A percentile compares a stretch with the other conserved stretches of the same genome.
phyloP scores from a whole-genome alignment of 1,140 invertebrate species.

The Drosophila willistoni region DNA sequence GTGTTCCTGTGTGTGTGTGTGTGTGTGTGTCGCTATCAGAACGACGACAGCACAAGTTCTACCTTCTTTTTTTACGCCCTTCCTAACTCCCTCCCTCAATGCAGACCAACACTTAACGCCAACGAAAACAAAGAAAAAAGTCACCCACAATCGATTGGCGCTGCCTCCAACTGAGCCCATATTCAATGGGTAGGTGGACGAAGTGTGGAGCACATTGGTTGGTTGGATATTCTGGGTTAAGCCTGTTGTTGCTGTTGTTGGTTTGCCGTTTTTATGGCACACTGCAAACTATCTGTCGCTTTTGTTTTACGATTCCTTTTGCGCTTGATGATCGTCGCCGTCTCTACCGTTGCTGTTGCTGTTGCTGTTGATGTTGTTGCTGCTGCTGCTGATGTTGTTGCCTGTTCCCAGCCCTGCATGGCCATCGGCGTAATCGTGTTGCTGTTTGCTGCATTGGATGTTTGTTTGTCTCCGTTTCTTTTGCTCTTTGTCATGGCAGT shows the following conservation, averaged over 20 bases:
- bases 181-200: constrained; percentile 34
- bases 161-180: constrained; percentile 57
- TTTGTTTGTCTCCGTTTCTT: constrained; percentile 66
- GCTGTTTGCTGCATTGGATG: constrained; percentile 76
- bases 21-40: constrained; percentile 60
- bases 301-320: constrained; percentile 82
- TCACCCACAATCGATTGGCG: constrained; percentile 74
- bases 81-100: background rate
- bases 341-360: background rate
- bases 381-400: background rate
- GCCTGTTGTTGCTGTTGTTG: constrained; percentile 36
- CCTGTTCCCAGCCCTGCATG: constrained; percentile 30
- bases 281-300: constrained; percentile 79
- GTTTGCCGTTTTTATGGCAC: constrained; percentile 56
- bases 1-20: constrained; percentile 41
- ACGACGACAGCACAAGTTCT: constrained; percentile 57
- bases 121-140: constrained; percentile 56
- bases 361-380: background rate
- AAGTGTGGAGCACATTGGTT: background rate
- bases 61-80: background rate
- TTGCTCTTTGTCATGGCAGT: constrained; percentile 9
- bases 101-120: constrained; percentile 62
- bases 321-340: constrained; percentile 70
- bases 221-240: constrained; percentile 28
- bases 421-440: constrained; percentile 76